Evolutionary conservation across 1,140 invertebrate genomes (phyloP), one percentile per base, ranked within the genome.

Genomic region (Choristoneura fumiferana): DNA sequence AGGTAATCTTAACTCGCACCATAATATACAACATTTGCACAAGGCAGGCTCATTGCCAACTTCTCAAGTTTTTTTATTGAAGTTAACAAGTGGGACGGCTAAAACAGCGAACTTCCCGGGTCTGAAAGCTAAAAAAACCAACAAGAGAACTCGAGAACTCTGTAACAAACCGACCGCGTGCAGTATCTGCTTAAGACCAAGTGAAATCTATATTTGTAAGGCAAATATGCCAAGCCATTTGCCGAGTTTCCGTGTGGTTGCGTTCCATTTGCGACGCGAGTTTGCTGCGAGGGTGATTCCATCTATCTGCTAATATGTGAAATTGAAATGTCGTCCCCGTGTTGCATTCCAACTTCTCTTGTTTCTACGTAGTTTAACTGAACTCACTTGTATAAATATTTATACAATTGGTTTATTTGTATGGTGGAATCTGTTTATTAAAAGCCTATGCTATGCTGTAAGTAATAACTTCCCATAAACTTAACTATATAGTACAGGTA

Each of bases 221-320:
- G 57, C 57, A 63, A 63, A 63, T 63, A 63, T 56, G 62, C 62
- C 35, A 56, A 37, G 62, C 62, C 62, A 63, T 59, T 63, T 63
- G 57, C 62, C 36, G 45, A 63, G 53, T 59, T 63, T 59, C 62
- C 40, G 9, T 59, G 57, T 43, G 57, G 57, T 63, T 59, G 57
- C 62, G 53, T 56, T 63, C 57, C 57, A 63, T 57, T 59, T 59
- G 43, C 57, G 57, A 35, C 39, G 49, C n/a, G 40, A 54, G 18
- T 49, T 49, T 22, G 14, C 13, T 49, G 12, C 43, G 10, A 29
- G 9, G 10, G 17, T 45, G 17, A 18, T 49, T 13, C 10, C 4
- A 5, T 29, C 43, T 29, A 49, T 29, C 18, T 49, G 43, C 43
- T 49, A 49, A 29, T 29, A 22, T 29, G 0, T 49, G 18, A 49